Evolutionary conservation across 2,113 vertebrate species (phyloP).

Genomic region (Calonectris borealis): DNA sequence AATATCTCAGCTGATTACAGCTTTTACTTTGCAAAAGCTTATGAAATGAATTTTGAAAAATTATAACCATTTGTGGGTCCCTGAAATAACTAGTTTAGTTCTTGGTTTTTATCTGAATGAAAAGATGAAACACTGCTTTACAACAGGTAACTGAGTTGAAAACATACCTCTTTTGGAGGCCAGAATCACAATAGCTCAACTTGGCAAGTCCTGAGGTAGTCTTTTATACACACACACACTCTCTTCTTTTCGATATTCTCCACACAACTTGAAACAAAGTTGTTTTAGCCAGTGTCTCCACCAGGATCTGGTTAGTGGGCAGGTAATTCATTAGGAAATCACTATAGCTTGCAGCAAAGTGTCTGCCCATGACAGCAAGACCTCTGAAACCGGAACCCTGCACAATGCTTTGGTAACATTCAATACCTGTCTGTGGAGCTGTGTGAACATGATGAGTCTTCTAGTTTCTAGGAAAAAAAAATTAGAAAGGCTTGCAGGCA

Average conservation of each 20-base stretch:
- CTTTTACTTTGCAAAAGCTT: not conserved
- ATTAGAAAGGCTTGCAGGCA: not conserved
- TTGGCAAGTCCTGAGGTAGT: not conserved
- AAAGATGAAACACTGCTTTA: not conserved
- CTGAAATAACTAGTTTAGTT: not conserved
- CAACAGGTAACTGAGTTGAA: not conserved
- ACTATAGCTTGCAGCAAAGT: not conserved
- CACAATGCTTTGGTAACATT: not conserved
- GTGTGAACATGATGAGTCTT: not conserved
- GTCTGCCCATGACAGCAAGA: not conserved
- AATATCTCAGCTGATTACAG: not conserved
- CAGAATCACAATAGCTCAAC: not conserved
- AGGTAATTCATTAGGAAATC: not conserved
- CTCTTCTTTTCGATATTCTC: not conserved
- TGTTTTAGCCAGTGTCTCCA: not conserved
- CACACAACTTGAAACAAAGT: not conserved
- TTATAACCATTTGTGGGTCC: not conserved
- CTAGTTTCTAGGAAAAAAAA: not conserved
- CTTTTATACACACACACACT: not conserved
- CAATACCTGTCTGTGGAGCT: not conserved
- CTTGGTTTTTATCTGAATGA: not conserved
- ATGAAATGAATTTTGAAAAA: not conserved
- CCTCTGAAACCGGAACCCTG: not conserved
- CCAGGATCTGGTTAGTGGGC: not conserved
- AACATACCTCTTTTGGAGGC: not conserved